Conservation (phyloP, 1,140 invertebrate genomes). For the Homarus americanus region DNA sequence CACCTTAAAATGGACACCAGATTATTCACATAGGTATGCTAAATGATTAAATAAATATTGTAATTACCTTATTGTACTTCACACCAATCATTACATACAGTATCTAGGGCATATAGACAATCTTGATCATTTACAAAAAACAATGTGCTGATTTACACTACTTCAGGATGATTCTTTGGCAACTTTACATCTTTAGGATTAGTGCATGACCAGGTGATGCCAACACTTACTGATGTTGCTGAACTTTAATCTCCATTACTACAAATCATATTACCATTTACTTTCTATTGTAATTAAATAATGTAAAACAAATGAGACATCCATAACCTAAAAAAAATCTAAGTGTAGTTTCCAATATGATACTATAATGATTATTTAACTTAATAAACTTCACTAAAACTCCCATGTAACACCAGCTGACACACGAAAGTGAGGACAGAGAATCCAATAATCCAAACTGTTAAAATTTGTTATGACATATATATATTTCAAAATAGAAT, state of each 20-base stretch:
- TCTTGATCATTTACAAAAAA: background rate
- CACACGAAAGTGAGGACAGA: background rate
- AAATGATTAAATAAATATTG: too few species aligned
- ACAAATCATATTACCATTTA: background rate
- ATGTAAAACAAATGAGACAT: background rate
- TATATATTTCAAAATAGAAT: slow-evolving; percentile 10
- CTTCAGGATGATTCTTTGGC: too few species aligned
- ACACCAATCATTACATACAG: background rate
- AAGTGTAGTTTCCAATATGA: background rate
- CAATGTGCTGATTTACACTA: too few species aligned
- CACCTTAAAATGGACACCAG: too few species aligned
- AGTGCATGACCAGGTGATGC: too few species aligned
- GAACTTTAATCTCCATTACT: background rate
- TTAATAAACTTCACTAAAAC: background rate
- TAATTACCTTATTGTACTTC: too few species aligned
- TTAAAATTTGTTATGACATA: background rate
- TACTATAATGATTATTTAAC: background rate
- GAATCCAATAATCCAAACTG: too few species aligned
- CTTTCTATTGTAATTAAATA: too few species aligned
- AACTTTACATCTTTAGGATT: too few species aligned
- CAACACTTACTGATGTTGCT: background rate
- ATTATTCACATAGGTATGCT: too few species aligned
- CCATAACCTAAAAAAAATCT: background rate
- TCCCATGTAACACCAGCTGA: background rate
- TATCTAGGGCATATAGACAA: background rate